These are phyloP conservation scores for Suillia variegata DNA, from an alignment of 2,888 invertebrate species.

Conservation along the genomic window DNA sequence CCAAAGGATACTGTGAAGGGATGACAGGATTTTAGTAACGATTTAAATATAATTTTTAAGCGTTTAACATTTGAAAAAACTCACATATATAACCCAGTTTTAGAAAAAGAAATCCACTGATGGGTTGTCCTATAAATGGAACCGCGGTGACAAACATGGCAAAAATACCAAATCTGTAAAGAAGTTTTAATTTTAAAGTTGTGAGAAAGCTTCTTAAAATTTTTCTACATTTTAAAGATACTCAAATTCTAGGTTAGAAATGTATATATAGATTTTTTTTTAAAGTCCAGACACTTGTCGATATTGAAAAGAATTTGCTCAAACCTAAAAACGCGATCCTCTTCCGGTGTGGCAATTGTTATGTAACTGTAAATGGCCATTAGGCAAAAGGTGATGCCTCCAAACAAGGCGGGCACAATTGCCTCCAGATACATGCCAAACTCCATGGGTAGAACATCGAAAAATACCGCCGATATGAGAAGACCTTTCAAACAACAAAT, in stretches of 20 bases:
- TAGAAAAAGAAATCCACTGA: conserved; percentile 53
- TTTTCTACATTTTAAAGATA: no score
- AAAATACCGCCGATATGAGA: conserved; percentile 58
- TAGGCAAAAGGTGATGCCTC: conserved; percentile 56
- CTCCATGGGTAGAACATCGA: conserved; percentile 57
- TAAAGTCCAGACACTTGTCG: no score
- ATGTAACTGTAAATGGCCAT: conserved; percentile 61
- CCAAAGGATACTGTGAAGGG: conserved; percentile 51
- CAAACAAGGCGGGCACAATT: conserved; percentile 57
- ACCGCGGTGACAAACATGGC: conserved; percentile 55
- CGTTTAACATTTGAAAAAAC: conserved; percentile 23
- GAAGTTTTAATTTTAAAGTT: not conserved
- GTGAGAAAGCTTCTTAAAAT: no score
- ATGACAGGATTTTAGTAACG: not conserved
- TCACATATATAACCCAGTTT: conserved; percentile 56
- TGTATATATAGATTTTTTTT: no score
- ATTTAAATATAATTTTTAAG: not conserved
- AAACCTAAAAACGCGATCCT: conserved; percentile 58
- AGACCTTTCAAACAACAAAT: conserved; percentile 42
- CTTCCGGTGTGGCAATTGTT: conserved; percentile 57
- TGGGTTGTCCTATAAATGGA: conserved; percentile 53
- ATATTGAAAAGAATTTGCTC: no score
- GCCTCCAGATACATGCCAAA: conserved; percentile 57
- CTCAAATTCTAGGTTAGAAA: no score
- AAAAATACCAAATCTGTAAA: conserved; percentile 56